Conservation (phyloP, 2,888 invertebrate species). For the Argyresthia goedartella region DNA sequence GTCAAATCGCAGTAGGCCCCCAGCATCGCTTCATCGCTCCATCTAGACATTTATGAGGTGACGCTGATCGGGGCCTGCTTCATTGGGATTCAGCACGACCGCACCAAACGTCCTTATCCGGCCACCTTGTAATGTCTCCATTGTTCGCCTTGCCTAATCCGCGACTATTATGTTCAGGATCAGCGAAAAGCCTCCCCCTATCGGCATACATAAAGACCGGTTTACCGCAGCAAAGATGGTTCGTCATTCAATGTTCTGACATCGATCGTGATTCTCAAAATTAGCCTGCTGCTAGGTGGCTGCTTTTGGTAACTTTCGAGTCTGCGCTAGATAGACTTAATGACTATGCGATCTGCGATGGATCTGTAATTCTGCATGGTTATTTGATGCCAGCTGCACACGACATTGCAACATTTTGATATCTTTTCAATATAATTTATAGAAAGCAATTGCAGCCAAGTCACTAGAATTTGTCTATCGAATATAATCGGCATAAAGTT, state of each 20-base stretch:
- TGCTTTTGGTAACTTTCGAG: conserved; percentile 30
- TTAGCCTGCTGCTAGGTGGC: conserved; percentile 14
- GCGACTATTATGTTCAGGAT: conserved; percentile 23
- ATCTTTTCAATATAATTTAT: too few relatives aligned
- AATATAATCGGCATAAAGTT: too few relatives aligned
- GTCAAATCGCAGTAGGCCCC: not conserved
- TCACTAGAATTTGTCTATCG: too few relatives aligned
- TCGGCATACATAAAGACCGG: not conserved
- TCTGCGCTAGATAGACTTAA: conserved; percentile 37
- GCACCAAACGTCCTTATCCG: conserved; percentile 56
- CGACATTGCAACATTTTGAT: not conserved
- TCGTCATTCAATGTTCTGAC: not conserved
- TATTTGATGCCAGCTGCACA: not conserved
- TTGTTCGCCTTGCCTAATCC: conserved; percentile 53
- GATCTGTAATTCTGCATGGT: not conserved
- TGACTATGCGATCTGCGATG: conserved; percentile 14
- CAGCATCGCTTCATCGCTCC: conserved; percentile 14
- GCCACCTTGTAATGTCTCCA: conserved; percentile 56
- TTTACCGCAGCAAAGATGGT: not conserved
- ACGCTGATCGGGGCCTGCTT: conserved; percentile 21
- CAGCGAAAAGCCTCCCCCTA: not conserved
- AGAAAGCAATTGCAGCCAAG: too few relatives aligned
- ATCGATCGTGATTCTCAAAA: not conserved
- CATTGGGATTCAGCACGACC: conserved; percentile 50
- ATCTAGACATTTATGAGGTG: conserved; percentile 35